phyloP scores from a whole-genome alignment of 2,888 invertebrate genomes.

The Athrips mouffetella region DNA sequence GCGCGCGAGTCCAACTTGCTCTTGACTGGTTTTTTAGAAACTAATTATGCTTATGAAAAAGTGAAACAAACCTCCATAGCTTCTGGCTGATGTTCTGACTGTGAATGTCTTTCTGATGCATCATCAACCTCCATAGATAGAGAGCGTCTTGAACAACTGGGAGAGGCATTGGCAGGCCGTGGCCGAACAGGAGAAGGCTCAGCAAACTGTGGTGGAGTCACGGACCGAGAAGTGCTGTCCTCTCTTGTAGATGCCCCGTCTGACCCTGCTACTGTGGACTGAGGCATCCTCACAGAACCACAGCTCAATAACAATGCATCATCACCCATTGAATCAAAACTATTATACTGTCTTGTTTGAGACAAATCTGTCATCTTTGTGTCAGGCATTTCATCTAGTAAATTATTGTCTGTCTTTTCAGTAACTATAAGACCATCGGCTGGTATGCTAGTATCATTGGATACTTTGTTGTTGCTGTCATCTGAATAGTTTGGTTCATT shows the following conservation, averaged over 20 bases:
- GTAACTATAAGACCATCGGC: constrained; percentile 70
- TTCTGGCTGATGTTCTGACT: constrained; percentile 61
- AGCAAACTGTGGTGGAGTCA: constrained; percentile 69
- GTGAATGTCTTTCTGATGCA: constrained; percentile 65
- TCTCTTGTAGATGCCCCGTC: constrained; percentile 60
- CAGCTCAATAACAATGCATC: constrained; percentile 65
- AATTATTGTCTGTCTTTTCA: constrained; percentile 68
- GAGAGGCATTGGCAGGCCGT: constrained; percentile 57
- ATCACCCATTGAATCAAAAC: constrained; percentile 73
- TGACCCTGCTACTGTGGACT: constrained; percentile 53
- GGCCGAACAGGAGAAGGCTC: constrained; percentile 66
- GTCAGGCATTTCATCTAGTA: constrained; percentile 72
- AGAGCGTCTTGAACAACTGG: constrained; percentile 68
- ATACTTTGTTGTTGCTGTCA: constrained; percentile 53
- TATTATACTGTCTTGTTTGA: constrained; percentile 70
- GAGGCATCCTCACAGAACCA: constrained; percentile 67
- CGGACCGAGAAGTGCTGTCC: constrained; percentile 66
- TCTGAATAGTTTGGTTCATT: constrained; percentile 62
- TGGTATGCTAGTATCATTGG: constrained; percentile 61
- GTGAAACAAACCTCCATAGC: constrained; percentile 63
- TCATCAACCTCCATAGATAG: constrained; percentile 74
- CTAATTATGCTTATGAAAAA: too few species aligned
- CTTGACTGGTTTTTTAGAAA: too few species aligned
- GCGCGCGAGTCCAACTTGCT: too few species aligned
- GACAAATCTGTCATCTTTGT: constrained; percentile 75